Conservation (phyloP, 2,888 invertebrate species). For the Aporophyla nigra region DNA sequence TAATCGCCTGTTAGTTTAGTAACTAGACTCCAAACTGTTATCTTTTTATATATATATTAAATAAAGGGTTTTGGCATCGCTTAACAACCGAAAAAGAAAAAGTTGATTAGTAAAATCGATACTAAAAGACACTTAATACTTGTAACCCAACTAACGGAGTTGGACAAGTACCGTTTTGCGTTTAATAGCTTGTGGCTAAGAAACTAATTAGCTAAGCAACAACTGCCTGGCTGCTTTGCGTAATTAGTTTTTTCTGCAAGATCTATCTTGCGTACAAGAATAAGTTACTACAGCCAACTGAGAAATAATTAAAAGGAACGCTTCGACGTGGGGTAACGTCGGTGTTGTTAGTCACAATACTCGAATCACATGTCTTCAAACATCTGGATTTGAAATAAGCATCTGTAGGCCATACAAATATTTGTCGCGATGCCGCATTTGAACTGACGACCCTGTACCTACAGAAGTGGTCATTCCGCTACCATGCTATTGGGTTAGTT, state of each 20-base stretch:
- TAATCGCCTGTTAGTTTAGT: neutral
- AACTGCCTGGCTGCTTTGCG: constrained; percentile 40
- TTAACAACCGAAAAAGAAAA: constrained; percentile 5
- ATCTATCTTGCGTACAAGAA: constrained; percentile 36
- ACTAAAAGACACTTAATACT: constrained; percentile 31
- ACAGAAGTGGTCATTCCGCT: constrained; percentile 6
- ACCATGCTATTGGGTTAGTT: neutral
- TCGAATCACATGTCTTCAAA: constrained; percentile 34
- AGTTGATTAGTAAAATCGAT: neutral
- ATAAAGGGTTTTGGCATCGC: neutral
- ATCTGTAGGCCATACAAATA: constrained; percentile 56
- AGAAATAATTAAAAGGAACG: constrained; percentile 34
- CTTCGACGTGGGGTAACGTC: constrained; percentile 10
- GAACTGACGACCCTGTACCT: constrained; percentile 23
- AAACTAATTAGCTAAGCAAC: constrained; percentile 56
- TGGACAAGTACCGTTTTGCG: constrained; percentile 54
- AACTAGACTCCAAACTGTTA: neutral
- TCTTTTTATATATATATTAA: too few species aligned
- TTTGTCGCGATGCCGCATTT: constrained; percentile 33
- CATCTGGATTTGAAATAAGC: constrained; percentile 54
- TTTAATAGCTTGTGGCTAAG: constrained; percentile 58
- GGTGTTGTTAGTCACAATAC: constrained; percentile 3
- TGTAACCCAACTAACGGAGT: constrained; percentile 41
- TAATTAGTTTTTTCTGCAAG: constrained; percentile 59
- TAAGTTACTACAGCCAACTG: constrained; percentile 11